Evolutionary conservation across 2,113 vertebrate genomes (phyloP), one percentile per base, ranked within the genome.

Genomic region (Hucho hucho): DNA sequence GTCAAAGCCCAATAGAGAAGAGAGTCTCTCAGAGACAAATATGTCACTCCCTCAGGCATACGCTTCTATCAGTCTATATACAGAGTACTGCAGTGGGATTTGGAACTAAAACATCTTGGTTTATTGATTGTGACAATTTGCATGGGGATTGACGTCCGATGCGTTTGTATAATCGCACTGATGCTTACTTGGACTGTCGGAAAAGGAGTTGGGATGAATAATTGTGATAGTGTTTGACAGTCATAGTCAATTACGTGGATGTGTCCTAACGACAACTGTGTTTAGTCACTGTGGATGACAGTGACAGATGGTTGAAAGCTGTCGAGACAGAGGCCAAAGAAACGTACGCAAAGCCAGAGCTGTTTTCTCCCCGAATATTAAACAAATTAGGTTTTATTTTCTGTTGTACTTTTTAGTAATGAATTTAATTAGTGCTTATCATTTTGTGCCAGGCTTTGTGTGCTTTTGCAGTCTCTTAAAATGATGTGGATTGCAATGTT

Each of bases 71-170:
- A 18, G 83, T 82, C 78, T 72, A 53, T 37, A 83, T 83, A 46
- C 29, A 82, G 83, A 80, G 81, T 78, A 82, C 75, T 82, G 80
- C 78, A 83, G 77, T 80, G 77, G 77, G 81, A 76, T 74, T 75
- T 75, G 79, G 46, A 5, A 69, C 73, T 68, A 81, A 77, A 59
- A 58, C 28, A 53, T 73, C 29, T 18, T 66, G 77, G 83, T 75
- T 84, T 79, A 88, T 89, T 87, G 89, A 86, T 88, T 81, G 47
- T 81, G 85, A 86, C 85, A 78, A 72, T 77, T 79, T 84, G 83
- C 68, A 78, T 70, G 76, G 74, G 66, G 83, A 86, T 70, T 74
- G 68, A 11, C 9, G 82, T 80, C 69, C 56, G 84, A 76, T 74
- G 75, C 77, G 73, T 87, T 85, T 82, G 76, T 78, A 14, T 86